Percentiles rank a stretch among this genome's conserved stretches.
phyloP scores from a whole-genome alignment of 1,140 invertebrate species.

The Nymphalis io region DNA sequence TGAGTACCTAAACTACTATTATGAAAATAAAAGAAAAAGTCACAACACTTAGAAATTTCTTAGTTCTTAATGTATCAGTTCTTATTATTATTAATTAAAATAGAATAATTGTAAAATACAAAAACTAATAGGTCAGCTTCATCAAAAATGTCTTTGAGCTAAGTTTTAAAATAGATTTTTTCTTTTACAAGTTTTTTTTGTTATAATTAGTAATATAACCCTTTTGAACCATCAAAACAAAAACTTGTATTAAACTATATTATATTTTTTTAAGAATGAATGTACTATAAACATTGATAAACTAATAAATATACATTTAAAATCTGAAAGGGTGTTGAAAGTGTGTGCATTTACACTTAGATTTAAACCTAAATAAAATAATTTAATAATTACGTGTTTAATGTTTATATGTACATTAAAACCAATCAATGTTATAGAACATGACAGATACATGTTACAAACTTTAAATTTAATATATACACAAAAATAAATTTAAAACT shows the following conservation, averaged over 20 bases:
- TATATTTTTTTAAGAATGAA: constrained; percentile 10
- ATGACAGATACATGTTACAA: constrained; percentile 1
- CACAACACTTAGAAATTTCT: no score
- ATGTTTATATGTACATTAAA: constrained; percentile 3
- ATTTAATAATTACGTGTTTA: background rate
- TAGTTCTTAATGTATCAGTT: no score
- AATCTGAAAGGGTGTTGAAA: background rate
- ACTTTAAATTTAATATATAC: background rate
- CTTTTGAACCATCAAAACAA: background rate
- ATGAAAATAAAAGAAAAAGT: no score
- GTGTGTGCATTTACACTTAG: background rate
- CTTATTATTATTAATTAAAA: no score
- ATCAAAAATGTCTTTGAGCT: no score
- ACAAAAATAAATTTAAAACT: background rate
- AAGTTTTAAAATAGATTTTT: no score
- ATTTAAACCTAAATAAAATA: background rate
- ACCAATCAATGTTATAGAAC: background rate
- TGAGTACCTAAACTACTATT: no score
- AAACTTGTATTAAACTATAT: background rate
- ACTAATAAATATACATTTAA: constrained; percentile 10
- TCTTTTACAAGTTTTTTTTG: no score
- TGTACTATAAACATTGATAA: constrained; percentile 8
- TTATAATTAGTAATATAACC: no score
- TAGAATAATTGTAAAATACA: no score
- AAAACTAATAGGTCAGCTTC: no score